phyloP scores from a whole-genome alignment of 2,888 invertebrate genomes.

The Tenthredo notha region DNA sequence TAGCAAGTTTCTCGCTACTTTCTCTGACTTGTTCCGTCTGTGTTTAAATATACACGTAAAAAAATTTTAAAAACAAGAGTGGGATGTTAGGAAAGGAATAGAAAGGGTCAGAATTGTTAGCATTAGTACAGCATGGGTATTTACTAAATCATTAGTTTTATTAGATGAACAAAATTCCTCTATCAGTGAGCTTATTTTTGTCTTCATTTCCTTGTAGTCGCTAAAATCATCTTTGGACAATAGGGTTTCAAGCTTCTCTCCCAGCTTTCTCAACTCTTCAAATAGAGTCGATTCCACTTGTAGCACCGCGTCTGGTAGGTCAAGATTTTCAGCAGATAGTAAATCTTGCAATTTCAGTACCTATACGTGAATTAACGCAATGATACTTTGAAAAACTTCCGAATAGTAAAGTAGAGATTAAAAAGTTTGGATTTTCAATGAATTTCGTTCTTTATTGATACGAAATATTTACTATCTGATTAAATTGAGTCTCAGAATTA shows the following conservation, averaged over 20 bases:
- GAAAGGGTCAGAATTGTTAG: background rate
- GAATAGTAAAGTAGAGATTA: background rate
- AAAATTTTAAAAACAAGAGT: background rate
- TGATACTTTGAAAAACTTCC: background rate
- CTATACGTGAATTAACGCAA: conserved; percentile 58
- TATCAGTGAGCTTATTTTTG: conserved; percentile 64
- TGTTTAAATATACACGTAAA: background rate
- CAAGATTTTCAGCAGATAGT: conserved; percentile 51
- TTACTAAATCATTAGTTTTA: conserved; percentile 65
- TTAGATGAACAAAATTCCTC: conserved; percentile 68
- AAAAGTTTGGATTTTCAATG: background rate
- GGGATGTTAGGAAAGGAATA: background rate
- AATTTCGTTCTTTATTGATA: background rate
- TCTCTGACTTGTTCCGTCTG: background rate
- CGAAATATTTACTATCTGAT: background rate
- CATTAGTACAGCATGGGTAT: conserved; percentile 22
- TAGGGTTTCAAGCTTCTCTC: conserved; percentile 67
- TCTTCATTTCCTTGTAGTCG: conserved; percentile 70
- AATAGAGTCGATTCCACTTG: conserved; percentile 64
- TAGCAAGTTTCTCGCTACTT: conserved; percentile 58
- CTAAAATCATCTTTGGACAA: conserved; percentile 64
- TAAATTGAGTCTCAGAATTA: conserved; percentile 58
- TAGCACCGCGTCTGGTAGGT: conserved; percentile 56
- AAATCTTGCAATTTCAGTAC: conserved; percentile 65
- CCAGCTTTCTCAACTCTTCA: conserved; percentile 66